phyloP scores from a whole-genome alignment of 92 coral and sea anemone species.

The Ricordea florida region DNA sequence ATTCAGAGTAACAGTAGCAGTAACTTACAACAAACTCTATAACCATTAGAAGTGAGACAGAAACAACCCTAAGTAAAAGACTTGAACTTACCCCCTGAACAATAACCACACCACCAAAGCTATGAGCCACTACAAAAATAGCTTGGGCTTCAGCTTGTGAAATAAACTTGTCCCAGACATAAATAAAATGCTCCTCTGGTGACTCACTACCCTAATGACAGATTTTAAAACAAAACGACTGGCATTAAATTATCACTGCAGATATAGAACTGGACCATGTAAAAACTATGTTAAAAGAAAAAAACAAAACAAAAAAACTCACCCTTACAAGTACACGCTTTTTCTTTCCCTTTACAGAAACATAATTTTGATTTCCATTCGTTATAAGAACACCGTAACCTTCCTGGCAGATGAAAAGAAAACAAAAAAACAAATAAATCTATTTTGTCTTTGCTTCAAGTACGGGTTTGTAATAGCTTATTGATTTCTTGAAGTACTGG shows the following conservation, averaged over 20 bases:
- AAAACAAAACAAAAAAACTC: neutral
- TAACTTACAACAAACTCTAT: too few relatives aligned
- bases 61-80: too few relatives aligned
- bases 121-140: conserved; percentile 81
- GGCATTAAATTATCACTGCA: too few relatives aligned
- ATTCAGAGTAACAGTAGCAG: too few relatives aligned
- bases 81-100: conserved; percentile 64
- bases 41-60: too few relatives aligned
- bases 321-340: neutral
- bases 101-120: conserved; percentile 87
- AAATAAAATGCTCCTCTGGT: conserved; percentile 71
- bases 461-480: too few relatives aligned
- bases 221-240: too few relatives aligned
- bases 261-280: too few relatives aligned
- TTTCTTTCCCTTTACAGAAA: neutral
- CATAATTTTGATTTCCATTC: conserved; percentile 69
- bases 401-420: too few relatives aligned
- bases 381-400: conserved; percentile 90
- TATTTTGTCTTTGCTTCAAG: too few relatives aligned
- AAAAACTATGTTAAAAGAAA: neutral
- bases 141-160: conserved; percentile 43
- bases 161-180: conserved; percentile 81
- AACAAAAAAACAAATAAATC: too few relatives aligned
- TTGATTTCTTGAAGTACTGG: too few relatives aligned
- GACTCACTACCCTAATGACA: conserved; percentile 85